Conservation (phyloP, 2,113 vertebrate genomes). For the Columbina picui region DNA sequence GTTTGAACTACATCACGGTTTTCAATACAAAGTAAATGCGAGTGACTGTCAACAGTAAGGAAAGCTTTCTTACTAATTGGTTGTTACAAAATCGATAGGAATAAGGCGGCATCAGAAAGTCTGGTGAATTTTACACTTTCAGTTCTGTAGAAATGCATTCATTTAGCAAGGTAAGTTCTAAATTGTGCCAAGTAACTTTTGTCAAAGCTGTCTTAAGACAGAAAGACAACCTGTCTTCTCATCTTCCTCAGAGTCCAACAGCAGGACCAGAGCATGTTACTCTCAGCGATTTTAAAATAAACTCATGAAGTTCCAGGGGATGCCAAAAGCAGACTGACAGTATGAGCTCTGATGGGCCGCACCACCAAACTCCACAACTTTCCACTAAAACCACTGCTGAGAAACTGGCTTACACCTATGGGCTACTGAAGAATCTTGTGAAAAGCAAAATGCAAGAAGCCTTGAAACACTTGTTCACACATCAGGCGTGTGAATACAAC, state of each 20-base stretch:
- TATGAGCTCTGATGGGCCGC: not conserved
- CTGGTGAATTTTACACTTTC: not conserved
- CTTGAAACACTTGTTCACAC: not conserved
- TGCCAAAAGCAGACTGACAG: not conserved
- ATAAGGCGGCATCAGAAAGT: not conserved
- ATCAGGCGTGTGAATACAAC: not conserved
- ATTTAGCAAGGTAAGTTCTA: not conserved
- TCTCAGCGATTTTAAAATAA: not conserved
- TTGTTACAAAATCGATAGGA: not conserved
- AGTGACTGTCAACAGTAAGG: not conserved
- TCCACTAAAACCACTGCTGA: not conserved
- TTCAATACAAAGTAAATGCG: not conserved
- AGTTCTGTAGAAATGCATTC: not conserved
- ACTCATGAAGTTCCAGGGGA: not conserved
- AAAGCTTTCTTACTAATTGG: not conserved
- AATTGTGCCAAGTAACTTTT: not conserved
- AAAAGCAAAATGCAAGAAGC: not conserved
- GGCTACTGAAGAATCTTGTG: not conserved
- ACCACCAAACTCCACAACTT: not conserved
- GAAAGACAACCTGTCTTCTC: not conserved
- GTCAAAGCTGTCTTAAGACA: not conserved
- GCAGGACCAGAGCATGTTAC: not conserved
- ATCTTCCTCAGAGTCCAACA: not conserved
- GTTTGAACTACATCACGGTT: constrained; percentile 19
- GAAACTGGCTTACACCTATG: not conserved